Conservation (phyloP, 2,797 vertebrate species). For the Cyprinodon diabolis region DNA sequence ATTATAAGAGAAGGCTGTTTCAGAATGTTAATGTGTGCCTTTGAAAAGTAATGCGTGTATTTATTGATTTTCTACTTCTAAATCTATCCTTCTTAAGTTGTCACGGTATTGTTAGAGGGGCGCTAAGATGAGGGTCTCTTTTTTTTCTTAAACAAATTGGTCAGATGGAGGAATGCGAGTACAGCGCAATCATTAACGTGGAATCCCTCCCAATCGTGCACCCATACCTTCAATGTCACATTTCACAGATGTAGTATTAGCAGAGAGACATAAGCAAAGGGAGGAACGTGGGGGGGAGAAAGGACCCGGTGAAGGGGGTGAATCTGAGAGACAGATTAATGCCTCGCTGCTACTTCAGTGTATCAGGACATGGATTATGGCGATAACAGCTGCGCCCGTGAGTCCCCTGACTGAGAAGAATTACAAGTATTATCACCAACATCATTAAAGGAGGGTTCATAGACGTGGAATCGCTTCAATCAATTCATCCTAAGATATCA, state of each 20-base stretch:
- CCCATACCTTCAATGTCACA: constrained; percentile 82
- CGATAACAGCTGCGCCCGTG: constrained; percentile 94
- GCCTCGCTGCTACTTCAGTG: constrained; percentile 87
- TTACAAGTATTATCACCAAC: constrained; percentile 99
- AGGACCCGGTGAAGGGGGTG: constrained; percentile 66
- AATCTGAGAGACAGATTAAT: constrained; percentile 90
- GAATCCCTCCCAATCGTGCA: constrained; percentile 45
- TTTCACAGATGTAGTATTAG: constrained; percentile 82
- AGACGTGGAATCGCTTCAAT: constrained; percentile 97
- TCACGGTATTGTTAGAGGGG: constrained; percentile 58
- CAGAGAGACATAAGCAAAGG: constrained; percentile 50
- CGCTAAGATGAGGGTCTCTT: constrained; percentile 11
- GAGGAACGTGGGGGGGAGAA: constrained; percentile 33
- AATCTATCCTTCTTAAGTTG: constrained; percentile 79
- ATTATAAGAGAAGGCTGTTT: constrained; percentile 75
- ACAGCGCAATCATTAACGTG: constrained; percentile 41
- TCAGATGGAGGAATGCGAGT: constrained; percentile 49
- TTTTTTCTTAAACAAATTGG: constrained; percentile 59
- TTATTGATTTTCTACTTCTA: constrained; percentile 78
- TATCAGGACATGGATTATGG: constrained; percentile 94
- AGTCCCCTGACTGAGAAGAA: constrained; percentile 99
- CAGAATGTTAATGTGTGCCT: constrained; percentile 80
- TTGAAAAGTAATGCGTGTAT: constrained; percentile 81
- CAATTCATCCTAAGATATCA: constrained; percentile 98
- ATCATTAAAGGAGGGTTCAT: constrained; percentile 99